These are phyloP conservation scores for Xestia ashworthii DNA, from an alignment of 2,888 invertebrate genomes.

Conservation along the genomic window DNA sequence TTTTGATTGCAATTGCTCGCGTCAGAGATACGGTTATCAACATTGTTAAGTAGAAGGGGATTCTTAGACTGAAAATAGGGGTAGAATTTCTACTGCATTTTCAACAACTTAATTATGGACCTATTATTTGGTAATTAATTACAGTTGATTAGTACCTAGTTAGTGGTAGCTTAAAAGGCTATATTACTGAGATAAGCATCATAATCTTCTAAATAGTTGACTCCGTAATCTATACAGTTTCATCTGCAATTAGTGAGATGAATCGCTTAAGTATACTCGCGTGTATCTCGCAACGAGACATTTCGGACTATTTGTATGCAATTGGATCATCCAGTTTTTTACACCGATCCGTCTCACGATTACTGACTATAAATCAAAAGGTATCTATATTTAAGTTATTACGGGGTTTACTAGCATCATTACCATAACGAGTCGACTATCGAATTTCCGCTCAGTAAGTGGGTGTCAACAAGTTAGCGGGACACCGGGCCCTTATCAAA, in stretches of 20 bases:
- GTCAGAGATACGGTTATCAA: conserved; percentile 21
- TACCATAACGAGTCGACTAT: conserved; percentile 51
- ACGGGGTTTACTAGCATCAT: conserved; percentile 35
- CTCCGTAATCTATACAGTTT: conserved; percentile 39
- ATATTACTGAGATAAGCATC: conserved; percentile 22
- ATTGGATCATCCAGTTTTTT: conserved; percentile 41
- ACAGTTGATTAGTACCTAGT: not conserved
- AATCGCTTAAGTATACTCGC: conserved; percentile 31
- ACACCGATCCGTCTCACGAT: conserved; percentile 19
- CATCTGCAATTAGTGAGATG: conserved; percentile 49
- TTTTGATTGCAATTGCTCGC: conserved; percentile 40
- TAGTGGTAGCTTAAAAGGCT: not conserved
- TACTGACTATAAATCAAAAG: conserved; percentile 31
- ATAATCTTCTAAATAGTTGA: conserved; percentile 30
- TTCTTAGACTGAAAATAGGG: not conserved
- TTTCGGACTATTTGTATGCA: conserved; percentile 50
- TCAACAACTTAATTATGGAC: not conserved
- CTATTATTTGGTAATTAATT: not conserved
- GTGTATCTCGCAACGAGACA: conserved; percentile 38
- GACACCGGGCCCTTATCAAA: conserved; percentile 40
- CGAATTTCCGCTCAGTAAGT: conserved; percentile 37
- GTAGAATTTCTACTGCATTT: conserved; percentile 8
- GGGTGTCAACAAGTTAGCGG: conserved; percentile 51
- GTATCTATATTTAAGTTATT: conserved; percentile 21
- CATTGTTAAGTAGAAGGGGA: not conserved